A percentile compares a stretch with the other conserved stretches of the same genome.
These are phyloP conservation scores for Centropus bengalensis DNA, from an alignment of 2,113 vertebrate species.

Conservation along the genomic window DNA sequence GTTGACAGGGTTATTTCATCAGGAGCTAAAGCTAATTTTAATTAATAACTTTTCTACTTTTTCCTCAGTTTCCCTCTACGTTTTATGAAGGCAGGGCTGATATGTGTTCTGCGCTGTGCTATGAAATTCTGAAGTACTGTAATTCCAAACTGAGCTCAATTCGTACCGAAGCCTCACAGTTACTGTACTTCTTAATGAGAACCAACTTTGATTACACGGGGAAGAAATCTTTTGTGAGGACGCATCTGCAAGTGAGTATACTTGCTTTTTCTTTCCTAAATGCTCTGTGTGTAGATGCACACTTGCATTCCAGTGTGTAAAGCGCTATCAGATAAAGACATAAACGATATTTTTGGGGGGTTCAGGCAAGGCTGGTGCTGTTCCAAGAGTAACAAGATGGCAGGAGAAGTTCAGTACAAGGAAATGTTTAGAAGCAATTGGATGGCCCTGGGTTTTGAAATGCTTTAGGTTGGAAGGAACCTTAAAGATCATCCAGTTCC, in stretches of 20 bases:
- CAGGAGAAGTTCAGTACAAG: not conserved
- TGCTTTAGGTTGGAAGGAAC: too few relatives aligned
- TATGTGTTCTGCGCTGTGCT: slow-evolving; percentile 97
- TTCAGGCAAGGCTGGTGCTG: not conserved
- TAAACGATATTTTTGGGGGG: not conserved
- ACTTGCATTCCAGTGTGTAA: not conserved
- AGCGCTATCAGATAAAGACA: not conserved
- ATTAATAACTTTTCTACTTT: not conserved
- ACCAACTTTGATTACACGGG: slow-evolving; percentile 99
- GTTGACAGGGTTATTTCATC: not conserved
- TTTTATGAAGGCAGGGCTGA: slow-evolving; percentile 97
- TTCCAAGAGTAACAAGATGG: not conserved
- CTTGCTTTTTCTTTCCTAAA: not conserved
- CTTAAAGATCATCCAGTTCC: too few relatives aligned
- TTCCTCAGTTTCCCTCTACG: slow-evolving; percentile 89
- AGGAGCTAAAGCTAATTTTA: not conserved
- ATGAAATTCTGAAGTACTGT: slow-evolving; percentile 96
- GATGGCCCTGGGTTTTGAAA: not conserved
- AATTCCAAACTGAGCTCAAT: slow-evolving; percentile 98
- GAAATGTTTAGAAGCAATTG: not conserved
- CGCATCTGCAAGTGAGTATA: slow-evolving; percentile 89
- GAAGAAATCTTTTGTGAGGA: slow-evolving; percentile 95
- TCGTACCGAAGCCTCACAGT: slow-evolving; percentile 91
- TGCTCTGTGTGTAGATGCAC: not conserved
- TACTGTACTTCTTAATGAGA: slow-evolving; percentile 98